Percentiles rank a stretch among this genome's conserved stretches.
Conservation (phyloP, 2,888 invertebrate species). For the Volucella inflata region DNA sequence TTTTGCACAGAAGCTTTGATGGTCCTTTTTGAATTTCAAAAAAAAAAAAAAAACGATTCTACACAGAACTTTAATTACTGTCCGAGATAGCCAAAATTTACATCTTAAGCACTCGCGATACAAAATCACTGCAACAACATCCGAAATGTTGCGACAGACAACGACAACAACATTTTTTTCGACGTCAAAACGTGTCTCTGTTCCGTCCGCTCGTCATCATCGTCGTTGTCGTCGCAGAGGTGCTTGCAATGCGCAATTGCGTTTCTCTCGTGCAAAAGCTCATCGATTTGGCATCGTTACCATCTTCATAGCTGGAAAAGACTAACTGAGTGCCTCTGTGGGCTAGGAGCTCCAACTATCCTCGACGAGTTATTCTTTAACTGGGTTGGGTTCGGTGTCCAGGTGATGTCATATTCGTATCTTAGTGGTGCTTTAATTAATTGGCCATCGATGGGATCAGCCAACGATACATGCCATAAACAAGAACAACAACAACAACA, state of each 20-base stretch:
- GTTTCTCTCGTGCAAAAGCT: constrained; percentile 70
- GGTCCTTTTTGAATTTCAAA: not conserved
- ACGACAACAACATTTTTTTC: constrained; percentile 59
- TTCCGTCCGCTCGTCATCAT: not conserved
- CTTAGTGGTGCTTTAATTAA: constrained; percentile 37
- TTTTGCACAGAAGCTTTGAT: not conserved
- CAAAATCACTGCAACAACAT: constrained; percentile 70
- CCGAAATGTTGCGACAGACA: constrained; percentile 71
- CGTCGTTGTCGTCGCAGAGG: too few species aligned
- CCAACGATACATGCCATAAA: constrained; percentile 42
- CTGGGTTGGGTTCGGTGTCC: constrained; percentile 1
- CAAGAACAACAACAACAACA: not conserved
- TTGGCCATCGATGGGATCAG: constrained; percentile 59
- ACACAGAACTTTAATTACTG: not conserved
- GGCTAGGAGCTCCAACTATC: not conserved
- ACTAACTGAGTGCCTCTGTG: constrained; percentile 2
- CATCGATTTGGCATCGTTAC: constrained; percentile 73
- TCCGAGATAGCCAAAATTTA: not conserved
- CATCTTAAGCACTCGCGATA: constrained; percentile 29
- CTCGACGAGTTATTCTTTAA: not conserved
- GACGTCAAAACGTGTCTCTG: constrained; percentile 37
- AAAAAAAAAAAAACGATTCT: constrained; percentile 9
- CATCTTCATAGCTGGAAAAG: constrained; percentile 39
- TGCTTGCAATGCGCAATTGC: constrained; percentile 72
- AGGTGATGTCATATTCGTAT: constrained; percentile 63